Evolutionary conservation across 2,797 vertebrate genomes (phyloP).

Genomic region (Huso huso): DNA sequence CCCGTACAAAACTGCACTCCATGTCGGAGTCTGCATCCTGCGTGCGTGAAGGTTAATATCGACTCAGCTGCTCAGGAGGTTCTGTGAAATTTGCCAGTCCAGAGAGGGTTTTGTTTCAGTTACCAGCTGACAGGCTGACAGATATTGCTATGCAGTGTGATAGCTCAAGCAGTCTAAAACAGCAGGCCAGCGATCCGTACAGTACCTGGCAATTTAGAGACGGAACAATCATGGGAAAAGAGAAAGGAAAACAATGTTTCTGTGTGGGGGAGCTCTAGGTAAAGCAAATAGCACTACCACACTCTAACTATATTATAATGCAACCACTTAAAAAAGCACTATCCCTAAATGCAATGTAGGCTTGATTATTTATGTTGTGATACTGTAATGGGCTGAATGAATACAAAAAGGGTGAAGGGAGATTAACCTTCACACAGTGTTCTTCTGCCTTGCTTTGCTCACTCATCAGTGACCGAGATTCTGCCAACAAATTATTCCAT

Average conservation of each 20-base stretch:
- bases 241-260: not conserved
- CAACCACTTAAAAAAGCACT: not conserved
- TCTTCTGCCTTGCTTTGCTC: slow-evolving; percentile 20
- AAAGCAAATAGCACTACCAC: not conserved
- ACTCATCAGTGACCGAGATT: slow-evolving; percentile 20
- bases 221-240: not conserved
- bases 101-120: not conserved
- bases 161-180: not conserved
- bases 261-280: not conserved
- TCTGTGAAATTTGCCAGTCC: not conserved
- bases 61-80: not conserved
- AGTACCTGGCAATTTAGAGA: not conserved
- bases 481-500: slow-evolving; percentile 24
- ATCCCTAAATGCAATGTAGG: too few relatives aligned
- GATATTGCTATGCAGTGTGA: not conserved
- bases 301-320: not conserved
- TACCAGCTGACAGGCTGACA: not conserved
- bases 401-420: slow-evolving; percentile 19
- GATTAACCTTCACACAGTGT: slow-evolving; percentile 26
- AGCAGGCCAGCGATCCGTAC: not conserved
- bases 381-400: slow-evolving; percentile 6
- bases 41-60: not conserved
- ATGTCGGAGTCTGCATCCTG: not conserved
- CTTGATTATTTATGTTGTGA: too few relatives aligned
- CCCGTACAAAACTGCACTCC: too few relatives aligned